Evolutionary conservation across 1,140 invertebrate genomes (phyloP).

Genomic region (Drosophila pectinifera): DNA sequence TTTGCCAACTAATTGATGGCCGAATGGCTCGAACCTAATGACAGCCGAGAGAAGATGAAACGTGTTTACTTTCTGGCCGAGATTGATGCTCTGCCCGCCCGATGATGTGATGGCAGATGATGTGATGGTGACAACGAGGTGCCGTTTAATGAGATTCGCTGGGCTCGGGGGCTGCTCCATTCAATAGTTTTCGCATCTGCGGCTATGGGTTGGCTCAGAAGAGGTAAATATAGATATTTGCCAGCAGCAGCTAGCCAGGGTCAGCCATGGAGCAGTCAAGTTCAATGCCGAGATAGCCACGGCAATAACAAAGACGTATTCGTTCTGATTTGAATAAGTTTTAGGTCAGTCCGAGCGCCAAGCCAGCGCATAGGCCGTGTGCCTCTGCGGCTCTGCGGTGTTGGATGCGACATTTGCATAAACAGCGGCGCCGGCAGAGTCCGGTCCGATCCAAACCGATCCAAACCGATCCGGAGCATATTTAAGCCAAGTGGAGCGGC

Average conservation of each 20-base stretch:
- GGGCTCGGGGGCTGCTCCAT: slow-evolving; percentile 11
- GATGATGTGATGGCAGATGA: slow-evolving; percentile 25
- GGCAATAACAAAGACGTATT: slow-evolving; percentile 19
- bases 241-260: slow-evolving; percentile 20
- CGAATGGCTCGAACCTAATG: slow-evolving; percentile 33
- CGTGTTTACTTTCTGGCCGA: slow-evolving; percentile 40
- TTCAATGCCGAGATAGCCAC: slow-evolving; percentile 67
- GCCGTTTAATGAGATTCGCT: slow-evolving; percentile 70
- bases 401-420: slow-evolving; percentile 59
- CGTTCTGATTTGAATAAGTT: slow-evolving; percentile 79
- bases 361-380: too few relatives aligned
- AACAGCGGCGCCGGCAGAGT: slow-evolving; percentile 59
- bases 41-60: slow-evolving; percentile 27
- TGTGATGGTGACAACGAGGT: slow-evolving; percentile 27
- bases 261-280: slow-evolving; percentile 58
- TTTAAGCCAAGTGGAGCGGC: slow-evolving; percentile 78
- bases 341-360: slow-evolving; percentile 60
- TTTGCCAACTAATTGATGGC: slow-evolving; percentile 69
- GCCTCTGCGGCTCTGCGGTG: slow-evolving; percentile 16
- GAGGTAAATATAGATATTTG: slow-evolving; percentile 47
- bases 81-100: slow-evolving; percentile 16
- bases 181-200: slow-evolving; percentile 37
- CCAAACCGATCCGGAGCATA: slow-evolving; percentile 50
- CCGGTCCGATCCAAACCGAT: not conserved
- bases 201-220: not conserved